Base-by-base conservation (phyloP, 2,888 invertebrate genomes). In the Acrobasis consociella region DNA sequence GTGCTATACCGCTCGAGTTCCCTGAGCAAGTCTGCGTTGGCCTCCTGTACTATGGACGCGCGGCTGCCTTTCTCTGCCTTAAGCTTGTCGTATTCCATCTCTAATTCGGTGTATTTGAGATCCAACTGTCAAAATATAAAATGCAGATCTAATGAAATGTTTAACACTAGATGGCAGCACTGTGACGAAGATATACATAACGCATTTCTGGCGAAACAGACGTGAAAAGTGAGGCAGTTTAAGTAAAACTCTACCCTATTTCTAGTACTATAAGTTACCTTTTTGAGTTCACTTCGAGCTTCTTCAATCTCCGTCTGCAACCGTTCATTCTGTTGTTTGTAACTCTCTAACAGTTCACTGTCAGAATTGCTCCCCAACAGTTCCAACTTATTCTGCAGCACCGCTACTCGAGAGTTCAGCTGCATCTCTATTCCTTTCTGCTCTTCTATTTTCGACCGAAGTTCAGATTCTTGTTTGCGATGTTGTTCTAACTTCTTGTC, bases 1-100 rank as follows among this genome's bases (percentile, higher is more conserved):
- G 85, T 84, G 67, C 93, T 93, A 62, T 90, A 90, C 0, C 91
- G 86, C 69, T 94, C 94, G 63, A 94, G 72, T 53, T 94, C 94
- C 0, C 86, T 77, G 64, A 89, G 62, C 37, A 91, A 69, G 62
- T 91, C 91, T 0, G 86, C 85, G 62, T 89, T 88, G 0, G 90
- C 86, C 62, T 87, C 88, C 59, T 87, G 88, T 38, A 83, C 89
- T 10, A 88, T 75, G 0, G 89, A 87, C 13, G 91, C 89, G 22
- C 90, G 83, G 49, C 86, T 85, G 0, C 87, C 87, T 52, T 81
- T 85, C 68, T 90, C 89, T 0, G 67, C 67, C 63, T 83, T 86
- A 9, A 90, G 58, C 61, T 88, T 89, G 2, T 89, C 89, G 64
- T 85, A 76, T n/a, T 91, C 90, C 78, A 89, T 73, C 70, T 92